Evolutionary conservation across 2,113 vertebrate species (phyloP).

Genomic region (Hystrix cristata): DNA sequence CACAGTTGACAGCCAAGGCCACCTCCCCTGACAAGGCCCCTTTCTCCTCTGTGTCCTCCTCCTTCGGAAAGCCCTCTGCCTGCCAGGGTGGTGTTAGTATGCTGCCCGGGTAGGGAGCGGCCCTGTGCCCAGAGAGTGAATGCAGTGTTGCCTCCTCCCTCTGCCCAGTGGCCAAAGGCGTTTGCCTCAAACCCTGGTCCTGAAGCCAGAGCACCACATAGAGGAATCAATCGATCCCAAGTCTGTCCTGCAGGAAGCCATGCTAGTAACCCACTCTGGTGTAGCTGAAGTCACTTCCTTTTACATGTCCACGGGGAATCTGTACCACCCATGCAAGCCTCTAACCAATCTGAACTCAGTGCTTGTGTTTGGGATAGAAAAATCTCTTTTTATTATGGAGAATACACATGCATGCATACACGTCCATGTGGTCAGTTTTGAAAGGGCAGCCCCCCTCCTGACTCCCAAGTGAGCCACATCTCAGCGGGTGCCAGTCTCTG

Average conservation of each 20-base stretch:
- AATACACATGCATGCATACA: neutral
- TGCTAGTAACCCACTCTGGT: neutral
- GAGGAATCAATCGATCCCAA: neutral
- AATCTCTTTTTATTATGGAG: neutral
- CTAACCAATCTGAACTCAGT: neutral
- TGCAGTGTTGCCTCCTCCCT: conserved; percentile 22
- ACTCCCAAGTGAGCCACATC: neutral
- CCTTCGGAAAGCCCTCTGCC: neutral
- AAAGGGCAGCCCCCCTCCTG: neutral
- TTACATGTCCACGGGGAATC: neutral
- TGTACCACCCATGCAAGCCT: neutral
- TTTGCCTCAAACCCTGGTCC: neutral
- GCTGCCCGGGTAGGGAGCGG: neutral
- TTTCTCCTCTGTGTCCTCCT: neutral
- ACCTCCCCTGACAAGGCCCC: conserved; percentile 19
- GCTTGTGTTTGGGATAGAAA: neutral
- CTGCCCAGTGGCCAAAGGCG: neutral
- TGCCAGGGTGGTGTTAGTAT: neutral
- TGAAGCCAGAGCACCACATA: neutral
- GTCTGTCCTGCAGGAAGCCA: neutral
- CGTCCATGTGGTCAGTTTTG: neutral
- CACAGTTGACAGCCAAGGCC: neutral
- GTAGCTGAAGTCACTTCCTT: neutral
- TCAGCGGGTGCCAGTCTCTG: neutral
- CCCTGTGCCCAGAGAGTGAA: neutral